Evolutionary conservation across 2,888 invertebrate species (phyloP), one percentile per base, ranked within the genome.

Genomic region (Cantharis nigra): DNA sequence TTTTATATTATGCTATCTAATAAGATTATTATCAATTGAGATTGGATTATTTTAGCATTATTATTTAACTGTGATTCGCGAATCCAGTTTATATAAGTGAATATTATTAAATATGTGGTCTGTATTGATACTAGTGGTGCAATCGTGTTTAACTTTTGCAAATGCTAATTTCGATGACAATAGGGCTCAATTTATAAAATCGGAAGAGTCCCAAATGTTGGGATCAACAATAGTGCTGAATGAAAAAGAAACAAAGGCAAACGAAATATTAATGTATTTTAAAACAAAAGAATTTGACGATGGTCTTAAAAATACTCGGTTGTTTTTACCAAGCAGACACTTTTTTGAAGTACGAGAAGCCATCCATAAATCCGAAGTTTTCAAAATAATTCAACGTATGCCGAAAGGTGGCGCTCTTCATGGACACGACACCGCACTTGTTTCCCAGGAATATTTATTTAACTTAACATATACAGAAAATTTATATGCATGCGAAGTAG

Each of bases 391-490:
- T 11, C 89, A 90, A 78, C 87, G 87, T 49, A 91, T 96, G 90
- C 96, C 96, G 0, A 96, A 96, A 88, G 96, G 94, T 3, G 93
- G 91, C 0, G 91, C 92, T 0, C 86, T 95, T 13, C 95, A 95
- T 85, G 88, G 91, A 0, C 94, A 94, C 83, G 93, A 94, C 79
- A 92, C 91, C 76, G 92, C 92, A 0, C 85, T 94, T 0, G 88
- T 91, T n/a, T 92, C 92, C 3, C 88, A 90, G 0, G 91, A 92
- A 73, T 93, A 90, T 79, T 81, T 94, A 0, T 84, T 92, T 71
- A 84, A 92, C 49, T 82, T 94, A 23, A 94, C 94, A 0, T 92
- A 91, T 80, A 89, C 89, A 77, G 90, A 91, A 0, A 82, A 92
- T 83, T 87, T 94, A 1, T 92, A 91, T 81, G 87, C 90, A 1